Percentiles rank a stretch among this genome's conserved stretches.
Conservation (phyloP, 2,797 vertebrate species). For the Malurus splendens region DNA sequence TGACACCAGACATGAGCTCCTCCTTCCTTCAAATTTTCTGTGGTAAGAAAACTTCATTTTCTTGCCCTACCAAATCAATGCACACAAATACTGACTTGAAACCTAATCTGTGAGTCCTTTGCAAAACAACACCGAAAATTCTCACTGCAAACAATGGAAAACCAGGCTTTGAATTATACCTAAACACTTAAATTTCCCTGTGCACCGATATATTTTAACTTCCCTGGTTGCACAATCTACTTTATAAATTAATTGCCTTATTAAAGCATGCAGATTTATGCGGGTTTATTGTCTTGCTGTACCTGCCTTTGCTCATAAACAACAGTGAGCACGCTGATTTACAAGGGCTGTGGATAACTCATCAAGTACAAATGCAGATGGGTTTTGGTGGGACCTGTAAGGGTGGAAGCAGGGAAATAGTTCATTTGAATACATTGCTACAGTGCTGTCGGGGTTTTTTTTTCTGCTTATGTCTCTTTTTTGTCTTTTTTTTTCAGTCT, state of each 20-base stretch:
- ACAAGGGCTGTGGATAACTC: background rate
- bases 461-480: background rate
- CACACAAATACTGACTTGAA: background rate
- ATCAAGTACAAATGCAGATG: background rate
- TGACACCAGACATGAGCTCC: background rate
- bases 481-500: background rate
- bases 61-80: background rate
- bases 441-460: background rate
- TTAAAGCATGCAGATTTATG: background rate
- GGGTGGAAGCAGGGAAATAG: background rate
- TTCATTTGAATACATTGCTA: background rate
- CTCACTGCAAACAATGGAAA: background rate
- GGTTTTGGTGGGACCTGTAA: background rate
- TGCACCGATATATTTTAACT: background rate
- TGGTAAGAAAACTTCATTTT: background rate
- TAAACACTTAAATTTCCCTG: background rate
- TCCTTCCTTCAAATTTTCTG: background rate
- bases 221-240: background rate
- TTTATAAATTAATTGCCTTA: slow-evolving; percentile 24
- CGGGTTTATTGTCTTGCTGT: background rate
- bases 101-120: background rate
- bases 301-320: background rate
- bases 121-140: background rate
- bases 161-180: background rate
- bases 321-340: background rate